These are phyloP conservation scores for Drosophila melanica DNA, from an alignment of 1,140 invertebrate species.

Conservation along the genomic window DNA sequence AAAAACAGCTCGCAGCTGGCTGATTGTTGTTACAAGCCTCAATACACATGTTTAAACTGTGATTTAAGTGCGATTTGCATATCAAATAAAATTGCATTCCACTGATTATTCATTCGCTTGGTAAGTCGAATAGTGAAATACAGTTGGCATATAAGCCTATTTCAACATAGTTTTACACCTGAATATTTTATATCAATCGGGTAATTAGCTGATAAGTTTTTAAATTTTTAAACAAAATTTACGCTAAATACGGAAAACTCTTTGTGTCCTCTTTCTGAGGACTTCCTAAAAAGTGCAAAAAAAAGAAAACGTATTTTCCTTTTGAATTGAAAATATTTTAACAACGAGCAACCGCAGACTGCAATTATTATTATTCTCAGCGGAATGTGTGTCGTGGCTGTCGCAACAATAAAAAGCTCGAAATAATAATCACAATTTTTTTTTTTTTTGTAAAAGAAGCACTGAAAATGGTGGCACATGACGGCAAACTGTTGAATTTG, in stretches of 20 bases:
- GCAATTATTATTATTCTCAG: conserved; percentile 25
- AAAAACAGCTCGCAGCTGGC: neutral
- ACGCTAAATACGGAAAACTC: too few species aligned
- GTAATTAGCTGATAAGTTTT: too few species aligned
- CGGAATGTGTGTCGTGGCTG: conserved; percentile 23
- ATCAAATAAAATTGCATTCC: conserved; percentile 2
- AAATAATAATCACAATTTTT: conserved; percentile 37
- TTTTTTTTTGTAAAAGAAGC: conserved; percentile 15
- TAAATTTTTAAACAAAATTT: neutral
- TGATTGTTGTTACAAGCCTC: conserved; percentile 6
- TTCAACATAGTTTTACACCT: neutral
- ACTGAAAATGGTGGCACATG: conserved; percentile 26
- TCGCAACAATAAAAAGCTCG: conserved; percentile 36
- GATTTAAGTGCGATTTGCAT: conserved; percentile 21
- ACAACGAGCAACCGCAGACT: conserved; percentile 33
- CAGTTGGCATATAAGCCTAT: neutral
- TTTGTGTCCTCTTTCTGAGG: neutral
- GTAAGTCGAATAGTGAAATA: neutral
- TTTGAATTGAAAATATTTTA: conserved; percentile 14
- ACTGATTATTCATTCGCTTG: neutral
- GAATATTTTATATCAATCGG: too few species aligned
- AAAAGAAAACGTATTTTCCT: neutral
- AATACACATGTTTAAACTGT: conserved; percentile 6
- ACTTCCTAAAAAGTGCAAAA: neutral
- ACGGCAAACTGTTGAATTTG: conserved; percentile 34